phyloP scores from a whole-genome alignment of 2,888 invertebrate species.

The Ptychoptera contaminata region DNA sequence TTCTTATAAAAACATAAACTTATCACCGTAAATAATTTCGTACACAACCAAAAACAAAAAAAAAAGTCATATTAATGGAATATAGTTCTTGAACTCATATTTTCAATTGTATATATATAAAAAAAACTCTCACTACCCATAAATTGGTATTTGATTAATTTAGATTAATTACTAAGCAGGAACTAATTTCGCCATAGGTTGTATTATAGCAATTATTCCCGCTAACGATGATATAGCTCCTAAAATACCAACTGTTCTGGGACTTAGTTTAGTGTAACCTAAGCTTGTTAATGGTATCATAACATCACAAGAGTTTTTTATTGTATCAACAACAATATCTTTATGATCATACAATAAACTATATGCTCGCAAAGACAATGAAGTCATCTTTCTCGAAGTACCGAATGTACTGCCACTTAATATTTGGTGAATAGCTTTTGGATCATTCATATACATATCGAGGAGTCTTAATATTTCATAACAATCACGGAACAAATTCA shows the following conservation, averaged over 20 bases:
- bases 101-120: no score
- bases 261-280: conserved; percentile 60
- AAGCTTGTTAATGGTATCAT: conserved; percentile 72
- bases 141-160: no score
- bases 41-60: no score
- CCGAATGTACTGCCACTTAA: conserved; percentile 11
- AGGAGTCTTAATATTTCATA: conserved; percentile 61
- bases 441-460: conserved; percentile 35
- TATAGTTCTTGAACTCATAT: no score
- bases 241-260: conserved; percentile 59
- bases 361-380: conserved; percentile 19
- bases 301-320: conserved; percentile 76
- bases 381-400: conserved; percentile 17
- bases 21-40: no score
- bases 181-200: conserved; percentile 61
- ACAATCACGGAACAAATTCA: conserved; percentile 67
- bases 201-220: conserved; percentile 56
- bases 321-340: conserved; percentile 61
- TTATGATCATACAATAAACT: conserved; percentile 30
- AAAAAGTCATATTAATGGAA: no score
- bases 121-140: no score
- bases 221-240: conserved; percentile 70
- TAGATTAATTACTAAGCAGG: conserved; percentile 33
- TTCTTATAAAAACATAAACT: no score
- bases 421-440: conserved; percentile 18